phyloP scores from a whole-genome alignment of 2,888 invertebrate species.

The Leistus spinibarbis region DNA sequence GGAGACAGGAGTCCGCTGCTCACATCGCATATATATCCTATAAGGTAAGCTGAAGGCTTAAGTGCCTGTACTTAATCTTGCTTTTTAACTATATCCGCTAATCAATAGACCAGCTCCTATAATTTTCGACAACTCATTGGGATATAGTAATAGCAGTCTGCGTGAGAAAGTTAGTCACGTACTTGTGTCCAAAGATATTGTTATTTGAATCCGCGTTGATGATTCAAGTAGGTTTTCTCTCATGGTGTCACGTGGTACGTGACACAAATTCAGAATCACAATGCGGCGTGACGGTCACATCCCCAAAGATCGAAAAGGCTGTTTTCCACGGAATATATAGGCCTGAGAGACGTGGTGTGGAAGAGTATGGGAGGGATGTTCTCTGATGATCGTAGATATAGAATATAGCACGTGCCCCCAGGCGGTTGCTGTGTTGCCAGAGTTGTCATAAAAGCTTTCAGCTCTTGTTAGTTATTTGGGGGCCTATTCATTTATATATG shows the following conservation, averaged over 20 bases:
- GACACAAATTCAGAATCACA: slow-evolving; percentile 12
- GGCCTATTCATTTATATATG: too few species aligned
- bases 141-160: too few species aligned
- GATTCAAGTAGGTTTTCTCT: slow-evolving; percentile 28
- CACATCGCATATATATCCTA: too few species aligned
- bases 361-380: background rate
- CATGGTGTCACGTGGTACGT: slow-evolving; percentile 16
- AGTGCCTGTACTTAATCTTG: too few species aligned
- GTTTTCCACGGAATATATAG: background rate
- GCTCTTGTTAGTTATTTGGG: too few species aligned
- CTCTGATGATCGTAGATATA: too few species aligned
- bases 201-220: slow-evolving; percentile 30
- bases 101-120: too few species aligned
- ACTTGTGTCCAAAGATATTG: slow-evolving; percentile 25
- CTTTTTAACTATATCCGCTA: too few species aligned
- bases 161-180: slow-evolving; percentile 28
- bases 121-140: background rate
- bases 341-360: background rate
- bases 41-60: too few species aligned
- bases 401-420: background rate
- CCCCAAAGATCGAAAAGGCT: background rate
- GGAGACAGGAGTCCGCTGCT: too few species aligned
- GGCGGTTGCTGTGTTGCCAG: too few species aligned
- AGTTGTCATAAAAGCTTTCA: too few species aligned
- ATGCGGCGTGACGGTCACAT: background rate